A percentile compares a stretch with the other conserved stretches of the same genome.
Conservation (phyloP, 2,888 invertebrate genomes). For the Nemoura dubitans region DNA sequence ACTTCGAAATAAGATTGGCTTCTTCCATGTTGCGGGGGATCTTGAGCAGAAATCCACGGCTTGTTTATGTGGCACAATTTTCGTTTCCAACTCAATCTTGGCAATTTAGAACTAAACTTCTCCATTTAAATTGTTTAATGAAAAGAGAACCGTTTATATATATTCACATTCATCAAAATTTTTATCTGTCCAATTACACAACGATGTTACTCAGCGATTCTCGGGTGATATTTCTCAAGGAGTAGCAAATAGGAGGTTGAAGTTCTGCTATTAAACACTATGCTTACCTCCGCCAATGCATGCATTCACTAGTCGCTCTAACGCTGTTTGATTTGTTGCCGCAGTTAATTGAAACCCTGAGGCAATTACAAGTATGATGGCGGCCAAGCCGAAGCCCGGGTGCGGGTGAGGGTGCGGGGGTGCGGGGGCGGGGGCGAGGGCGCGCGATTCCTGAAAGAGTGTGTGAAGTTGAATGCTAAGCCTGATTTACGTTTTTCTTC, state of each 20-base stretch:
- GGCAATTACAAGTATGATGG: slow-evolving; percentile 61
- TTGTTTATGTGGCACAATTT: background rate
- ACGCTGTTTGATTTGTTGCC: slow-evolving; percentile 65
- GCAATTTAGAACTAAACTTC: background rate
- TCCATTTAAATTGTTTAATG: slow-evolving; percentile 51
- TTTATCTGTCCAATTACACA: slow-evolving; percentile 57
- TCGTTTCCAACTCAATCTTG: background rate
- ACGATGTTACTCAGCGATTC: slow-evolving; percentile 61
- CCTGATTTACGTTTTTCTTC: slow-evolving; percentile 63
- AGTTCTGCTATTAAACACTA: slow-evolving; percentile 40
- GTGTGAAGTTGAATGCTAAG: slow-evolving; percentile 58
- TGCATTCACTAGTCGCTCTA: slow-evolving; percentile 57
- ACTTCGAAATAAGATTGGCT: background rate
- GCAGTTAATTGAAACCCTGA: slow-evolving; percentile 65
- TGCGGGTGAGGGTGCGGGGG: slow-evolving; percentile 22
- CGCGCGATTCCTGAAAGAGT: slow-evolving; percentile 38
- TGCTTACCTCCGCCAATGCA: slow-evolving; percentile 37
- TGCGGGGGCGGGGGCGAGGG: background rate
- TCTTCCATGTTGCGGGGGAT: background rate
- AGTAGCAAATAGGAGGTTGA: slow-evolving; percentile 36
- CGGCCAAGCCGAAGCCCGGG: slow-evolving; percentile 52
- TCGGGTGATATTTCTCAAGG: slow-evolving; percentile 59
- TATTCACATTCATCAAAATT: slow-evolving; percentile 51
- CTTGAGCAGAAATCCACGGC: background rate
- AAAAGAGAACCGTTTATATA: slow-evolving; percentile 49